Evolutionary conservation across 2,888 invertebrate species (phyloP).

Genomic region (Drosophila eohydei): DNA sequence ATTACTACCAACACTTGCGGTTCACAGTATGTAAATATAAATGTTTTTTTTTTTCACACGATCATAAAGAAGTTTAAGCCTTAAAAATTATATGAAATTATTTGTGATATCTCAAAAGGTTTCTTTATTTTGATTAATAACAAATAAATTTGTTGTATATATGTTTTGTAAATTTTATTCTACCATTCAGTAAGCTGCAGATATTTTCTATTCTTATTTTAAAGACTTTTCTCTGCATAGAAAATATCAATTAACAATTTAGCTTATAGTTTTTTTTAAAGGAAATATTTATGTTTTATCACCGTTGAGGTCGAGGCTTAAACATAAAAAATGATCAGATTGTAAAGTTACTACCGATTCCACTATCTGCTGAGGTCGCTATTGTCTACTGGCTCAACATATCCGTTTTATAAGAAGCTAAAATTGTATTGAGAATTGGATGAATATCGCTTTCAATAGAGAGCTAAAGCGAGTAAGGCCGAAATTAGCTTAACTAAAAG

Average conservation of each 20-base stretch:
- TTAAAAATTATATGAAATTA: background rate
- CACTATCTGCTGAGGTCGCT: background rate
- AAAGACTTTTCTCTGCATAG: too few relatives aligned
- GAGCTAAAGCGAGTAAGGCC: too few relatives aligned
- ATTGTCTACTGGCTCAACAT: background rate
- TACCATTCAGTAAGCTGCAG: too few relatives aligned
- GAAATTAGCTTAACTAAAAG: too few relatives aligned
- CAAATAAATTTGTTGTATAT: too few relatives aligned
- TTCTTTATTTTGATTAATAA: background rate
- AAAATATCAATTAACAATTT: too few relatives aligned
- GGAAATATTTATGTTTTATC: too few relatives aligned
- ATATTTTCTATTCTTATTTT: too few relatives aligned
- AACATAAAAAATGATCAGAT: background rate
- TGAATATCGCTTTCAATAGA: too few relatives aligned
- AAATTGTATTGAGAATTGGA: too few relatives aligned
- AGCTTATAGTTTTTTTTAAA: too few relatives aligned
- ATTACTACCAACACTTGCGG: background rate
- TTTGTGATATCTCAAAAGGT: background rate
- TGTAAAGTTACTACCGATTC: background rate
- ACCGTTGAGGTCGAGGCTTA: background rate
- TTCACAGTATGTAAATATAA: background rate
- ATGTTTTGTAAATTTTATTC: too few relatives aligned
- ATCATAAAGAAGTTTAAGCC: background rate
- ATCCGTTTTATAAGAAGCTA: background rate
- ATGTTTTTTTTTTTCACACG: constrained; percentile 18